A percentile compares a stretch with the other conserved stretches of the same genome.
Evolutionary conservation across 2,888 invertebrate species (phyloP).

Genomic region (Agrilus biguttatus): DNA sequence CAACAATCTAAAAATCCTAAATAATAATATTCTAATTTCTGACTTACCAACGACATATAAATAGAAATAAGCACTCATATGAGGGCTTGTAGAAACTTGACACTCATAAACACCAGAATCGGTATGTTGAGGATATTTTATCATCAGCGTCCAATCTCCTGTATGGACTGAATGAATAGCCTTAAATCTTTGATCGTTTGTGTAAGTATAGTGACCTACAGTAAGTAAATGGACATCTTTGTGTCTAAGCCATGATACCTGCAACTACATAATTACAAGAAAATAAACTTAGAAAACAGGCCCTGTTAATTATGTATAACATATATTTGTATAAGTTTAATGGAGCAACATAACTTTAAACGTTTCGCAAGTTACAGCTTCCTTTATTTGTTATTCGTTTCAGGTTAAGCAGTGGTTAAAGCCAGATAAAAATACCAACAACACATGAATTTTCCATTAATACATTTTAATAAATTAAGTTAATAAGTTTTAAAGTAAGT

Average conservation of each 20-base stretch:
- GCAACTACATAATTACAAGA: conserved; percentile 27
- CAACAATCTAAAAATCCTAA: too few relatives aligned
- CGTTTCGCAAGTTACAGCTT: too few relatives aligned
- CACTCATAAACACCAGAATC: conserved; percentile 88
- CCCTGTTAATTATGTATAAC: too few relatives aligned
- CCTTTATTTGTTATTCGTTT: too few relatives aligned
- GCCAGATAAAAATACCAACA: too few relatives aligned
- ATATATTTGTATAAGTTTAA: too few relatives aligned
- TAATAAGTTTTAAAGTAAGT: too few relatives aligned
- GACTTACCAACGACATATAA: conserved; percentile 81
- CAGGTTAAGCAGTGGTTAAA: too few relatives aligned
- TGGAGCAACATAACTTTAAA: too few relatives aligned
- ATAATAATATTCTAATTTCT: background rate
- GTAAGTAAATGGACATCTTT: conserved; percentile 81
- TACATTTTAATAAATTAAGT: too few relatives aligned
- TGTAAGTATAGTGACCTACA: conserved; percentile 81
- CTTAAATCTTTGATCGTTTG: conserved; percentile 80
- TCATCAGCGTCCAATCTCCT: conserved; percentile 85
- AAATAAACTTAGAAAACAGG: too few relatives aligned
- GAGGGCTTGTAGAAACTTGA: conserved; percentile 87
- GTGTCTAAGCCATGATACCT: conserved; percentile 87
- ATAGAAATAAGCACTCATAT: conserved; percentile 83
- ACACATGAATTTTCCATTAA: too few relatives aligned
- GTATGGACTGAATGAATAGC: conserved; percentile 74
- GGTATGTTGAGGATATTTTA: conserved; percentile 82